Conservation (phyloP, 2,888 invertebrate genomes). For the Gortyna flavago region DNA sequence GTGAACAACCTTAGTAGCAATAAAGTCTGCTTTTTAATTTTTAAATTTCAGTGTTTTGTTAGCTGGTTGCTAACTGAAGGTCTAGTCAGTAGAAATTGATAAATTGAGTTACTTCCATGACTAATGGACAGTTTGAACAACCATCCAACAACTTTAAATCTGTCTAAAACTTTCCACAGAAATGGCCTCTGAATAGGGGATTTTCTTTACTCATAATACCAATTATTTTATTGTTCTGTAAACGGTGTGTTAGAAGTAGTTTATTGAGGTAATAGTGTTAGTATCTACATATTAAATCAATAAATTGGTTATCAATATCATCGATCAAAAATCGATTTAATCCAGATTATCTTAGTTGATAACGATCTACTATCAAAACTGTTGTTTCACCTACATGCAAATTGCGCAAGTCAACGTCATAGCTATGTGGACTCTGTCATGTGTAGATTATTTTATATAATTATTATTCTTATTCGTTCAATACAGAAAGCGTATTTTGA, state of each 20-base stretch:
- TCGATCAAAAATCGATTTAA: constrained; percentile 48
- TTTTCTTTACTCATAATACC: constrained; percentile 11
- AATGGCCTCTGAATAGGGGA: neutral
- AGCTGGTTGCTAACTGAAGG: neutral
- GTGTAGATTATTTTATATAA: constrained; percentile 8
- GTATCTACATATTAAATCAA: constrained; percentile 34
- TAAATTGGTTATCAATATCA: constrained; percentile 46
- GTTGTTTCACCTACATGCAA: constrained; percentile 39
- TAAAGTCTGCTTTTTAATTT: neutral
- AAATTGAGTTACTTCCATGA: neutral
- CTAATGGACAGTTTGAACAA: neutral
- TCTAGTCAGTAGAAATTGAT: neutral
- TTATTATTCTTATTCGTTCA: neutral
- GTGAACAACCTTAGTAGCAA: neutral
- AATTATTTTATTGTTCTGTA: constrained; percentile 33
- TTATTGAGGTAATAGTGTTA: constrained; percentile 43
- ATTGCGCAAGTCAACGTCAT: constrained; percentile 41
- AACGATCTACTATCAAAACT: constrained; percentile 48
- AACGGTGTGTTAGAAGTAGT: constrained; percentile 26
- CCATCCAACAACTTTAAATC: neutral
- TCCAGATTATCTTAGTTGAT: constrained; percentile 51
- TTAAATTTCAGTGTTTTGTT: neutral
- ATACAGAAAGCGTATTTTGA: constrained; percentile 1
- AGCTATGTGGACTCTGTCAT: constrained; percentile 31
- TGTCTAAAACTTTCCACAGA: neutral